Conservation (phyloP, 2,797 vertebrate species). For the Scleropages formosus region DNA sequence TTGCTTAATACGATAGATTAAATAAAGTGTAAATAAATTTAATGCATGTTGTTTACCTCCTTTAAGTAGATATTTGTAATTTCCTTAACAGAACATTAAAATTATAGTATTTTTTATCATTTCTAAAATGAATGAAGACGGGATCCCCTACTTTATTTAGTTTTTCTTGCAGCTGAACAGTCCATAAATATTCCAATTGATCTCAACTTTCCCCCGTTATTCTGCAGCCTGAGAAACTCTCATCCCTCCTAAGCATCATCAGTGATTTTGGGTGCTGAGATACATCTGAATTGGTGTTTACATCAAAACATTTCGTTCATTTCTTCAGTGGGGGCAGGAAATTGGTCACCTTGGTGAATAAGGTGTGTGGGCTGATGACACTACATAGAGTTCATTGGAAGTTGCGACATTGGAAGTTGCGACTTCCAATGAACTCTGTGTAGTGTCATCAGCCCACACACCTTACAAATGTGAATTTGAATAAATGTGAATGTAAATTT, state of each 20-base stretch:
- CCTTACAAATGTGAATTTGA: too few species aligned
- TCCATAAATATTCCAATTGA: constrained; percentile 39
- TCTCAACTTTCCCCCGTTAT: constrained; percentile 58
- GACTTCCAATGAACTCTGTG: too few species aligned
- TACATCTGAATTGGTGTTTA: constrained; percentile 65
- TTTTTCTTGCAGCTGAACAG: not conserved
- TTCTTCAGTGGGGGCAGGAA: constrained; percentile 43
- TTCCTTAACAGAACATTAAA: constrained; percentile 46
- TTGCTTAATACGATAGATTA: constrained; percentile 41
- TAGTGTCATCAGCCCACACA: too few species aligned
- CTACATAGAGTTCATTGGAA: too few species aligned
- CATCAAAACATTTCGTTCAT: constrained; percentile 56
- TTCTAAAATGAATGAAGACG: constrained; percentile 38
- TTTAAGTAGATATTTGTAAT: constrained; percentile 60
- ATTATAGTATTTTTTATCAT: not conserved
- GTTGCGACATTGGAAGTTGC: too few species aligned
- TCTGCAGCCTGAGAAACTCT: constrained; percentile 59
- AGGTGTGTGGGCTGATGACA: constrained; percentile 55
- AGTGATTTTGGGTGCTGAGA: constrained; percentile 50
- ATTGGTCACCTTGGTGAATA: too few species aligned
- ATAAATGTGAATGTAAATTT: too few species aligned
- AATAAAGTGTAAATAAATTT: constrained; percentile 41
- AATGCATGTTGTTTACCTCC: constrained; percentile 50
- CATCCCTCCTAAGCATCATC: constrained; percentile 54
- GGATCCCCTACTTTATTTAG: not conserved